Evolutionary conservation across 2,797 vertebrate genomes (phyloP).

Genomic region (Lepilemur ruficaudatus): DNA sequence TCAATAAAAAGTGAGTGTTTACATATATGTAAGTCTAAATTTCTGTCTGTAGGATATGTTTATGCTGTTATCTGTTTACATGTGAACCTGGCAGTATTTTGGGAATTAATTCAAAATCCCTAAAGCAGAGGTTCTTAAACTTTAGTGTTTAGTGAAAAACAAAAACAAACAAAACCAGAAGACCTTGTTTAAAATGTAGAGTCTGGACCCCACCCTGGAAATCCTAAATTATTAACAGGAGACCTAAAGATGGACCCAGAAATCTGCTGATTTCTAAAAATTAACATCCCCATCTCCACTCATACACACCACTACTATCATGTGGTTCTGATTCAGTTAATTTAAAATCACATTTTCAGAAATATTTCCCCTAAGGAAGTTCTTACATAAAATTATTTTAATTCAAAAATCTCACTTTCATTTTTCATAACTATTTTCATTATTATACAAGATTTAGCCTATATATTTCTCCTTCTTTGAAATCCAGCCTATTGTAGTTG

Average conservation of each 20-base stretch:
- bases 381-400: conserved; percentile 35
- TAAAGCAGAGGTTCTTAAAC: conserved; percentile 28
- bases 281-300: background rate
- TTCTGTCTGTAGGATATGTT: background rate
- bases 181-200: background rate
- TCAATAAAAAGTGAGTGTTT: conserved; percentile 16
- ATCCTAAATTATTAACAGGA: background rate
- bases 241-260: background rate
- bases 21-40: background rate
- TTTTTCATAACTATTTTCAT: conserved; percentile 17
- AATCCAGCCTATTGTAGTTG: background rate
- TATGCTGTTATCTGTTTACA: background rate
- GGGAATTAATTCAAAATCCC: conserved; percentile 24
- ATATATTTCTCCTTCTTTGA: conserved; percentile 44
- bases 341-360: conserved; percentile 20
- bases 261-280: background rate
- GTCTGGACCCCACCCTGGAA: background rate
- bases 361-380: background rate
- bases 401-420: background rate
- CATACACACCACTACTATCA: background rate
- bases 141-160: conserved; percentile 20
- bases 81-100: background rate
- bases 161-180: conserved; percentile 5
- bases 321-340: background rate
- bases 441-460: background rate